phyloP scores from a whole-genome alignment of 2,888 invertebrate species.

The Rhingia rostrata region DNA sequence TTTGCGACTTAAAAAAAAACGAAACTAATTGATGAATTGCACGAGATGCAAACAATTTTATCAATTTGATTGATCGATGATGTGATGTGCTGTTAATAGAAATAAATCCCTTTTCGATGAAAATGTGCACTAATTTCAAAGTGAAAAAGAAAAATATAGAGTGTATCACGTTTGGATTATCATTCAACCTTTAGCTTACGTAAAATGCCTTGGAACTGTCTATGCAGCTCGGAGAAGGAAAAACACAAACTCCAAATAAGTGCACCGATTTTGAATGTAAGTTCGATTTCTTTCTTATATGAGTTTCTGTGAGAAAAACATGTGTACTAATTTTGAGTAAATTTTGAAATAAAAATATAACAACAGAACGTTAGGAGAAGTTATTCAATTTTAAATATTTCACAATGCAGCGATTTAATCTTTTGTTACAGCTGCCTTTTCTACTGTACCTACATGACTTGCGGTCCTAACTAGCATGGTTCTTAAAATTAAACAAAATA shows the following conservation, averaged over 20 bases:
- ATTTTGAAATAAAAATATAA: too few species aligned
- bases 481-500: too few species aligned
- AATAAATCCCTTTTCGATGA: conserved; percentile 40
- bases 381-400: too few species aligned
- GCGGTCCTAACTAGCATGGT: too few species aligned
- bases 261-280: conserved; percentile 68
- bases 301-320: too few species aligned
- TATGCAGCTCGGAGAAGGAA: conserved; percentile 71
- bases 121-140: conserved; percentile 70
- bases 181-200: conserved; percentile 25
- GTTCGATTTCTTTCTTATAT: conserved; percentile 14
- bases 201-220: conserved; percentile 72
- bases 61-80: conserved; percentile 51
- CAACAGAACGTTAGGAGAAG: too few species aligned
- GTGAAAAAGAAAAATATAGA: conserved; percentile 59
- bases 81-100: conserved; percentile 45
- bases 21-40: conserved; percentile 33
- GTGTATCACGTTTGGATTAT: conserved; percentile 25
- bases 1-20: conserved; percentile 13
- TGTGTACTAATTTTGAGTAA: too few species aligned
- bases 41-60: conserved; percentile 20
- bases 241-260: conserved; percentile 66
- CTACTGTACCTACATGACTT: too few species aligned
- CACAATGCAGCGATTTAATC: too few species aligned
- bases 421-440: too few species aligned